phyloP scores from a whole-genome alignment of 2,888 invertebrate genomes.

The Hypomecis atomaria region DNA sequence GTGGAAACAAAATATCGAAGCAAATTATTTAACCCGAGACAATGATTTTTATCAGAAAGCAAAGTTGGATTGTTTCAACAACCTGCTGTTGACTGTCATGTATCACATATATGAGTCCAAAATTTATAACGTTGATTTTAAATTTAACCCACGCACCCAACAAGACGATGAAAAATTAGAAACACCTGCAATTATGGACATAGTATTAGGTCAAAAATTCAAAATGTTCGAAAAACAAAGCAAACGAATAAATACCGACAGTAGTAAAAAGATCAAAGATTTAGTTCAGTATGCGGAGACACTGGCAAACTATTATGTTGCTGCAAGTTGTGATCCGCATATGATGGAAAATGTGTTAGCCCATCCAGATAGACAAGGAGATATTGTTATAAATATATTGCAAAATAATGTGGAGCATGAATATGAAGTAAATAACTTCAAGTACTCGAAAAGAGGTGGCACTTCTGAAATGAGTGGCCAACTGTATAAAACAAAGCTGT shows the following conservation, averaged over 20 bases:
- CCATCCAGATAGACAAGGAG: background rate
- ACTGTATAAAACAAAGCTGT: background rate
- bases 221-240: constrained; percentile 5
- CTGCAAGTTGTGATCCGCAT: background rate
- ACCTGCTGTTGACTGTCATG: constrained; percentile 49
- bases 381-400: background rate
- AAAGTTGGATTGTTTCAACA: constrained; percentile 49
- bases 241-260: background rate
- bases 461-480: constrained; percentile 3
- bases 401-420: constrained; percentile 1
- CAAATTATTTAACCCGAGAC: constrained; percentile 47
- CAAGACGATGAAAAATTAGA: background rate
- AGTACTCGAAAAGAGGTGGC: constrained; percentile 5
- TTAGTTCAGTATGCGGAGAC: background rate
- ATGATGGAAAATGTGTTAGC: background rate
- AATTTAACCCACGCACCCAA: background rate
- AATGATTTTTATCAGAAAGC: constrained; percentile 50
- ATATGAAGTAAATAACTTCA: background rate
- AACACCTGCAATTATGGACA: background rate
- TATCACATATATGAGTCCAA: background rate
- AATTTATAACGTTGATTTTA: constrained; percentile 1
- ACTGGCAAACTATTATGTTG: background rate
- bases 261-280: background rate
- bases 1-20: constrained; percentile 51
- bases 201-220: constrained; percentile 2